Conservation (phyloP, 1,140 invertebrate species). For the Macrobrachium rosenbergii region DNA sequence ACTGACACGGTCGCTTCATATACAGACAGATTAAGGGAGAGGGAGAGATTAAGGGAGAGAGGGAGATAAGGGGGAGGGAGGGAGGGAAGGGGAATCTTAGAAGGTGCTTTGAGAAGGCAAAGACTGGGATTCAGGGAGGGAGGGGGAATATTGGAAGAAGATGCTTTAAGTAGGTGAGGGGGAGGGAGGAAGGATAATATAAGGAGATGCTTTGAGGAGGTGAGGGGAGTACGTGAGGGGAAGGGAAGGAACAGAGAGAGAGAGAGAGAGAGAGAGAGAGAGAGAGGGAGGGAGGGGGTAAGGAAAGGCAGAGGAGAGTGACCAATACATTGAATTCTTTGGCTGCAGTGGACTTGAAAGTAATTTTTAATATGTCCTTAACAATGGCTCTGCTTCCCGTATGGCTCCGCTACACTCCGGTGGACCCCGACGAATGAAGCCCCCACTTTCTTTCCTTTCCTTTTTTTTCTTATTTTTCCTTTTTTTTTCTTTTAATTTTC, state of each 20-base stretch:
- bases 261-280: constrained; percentile 35
- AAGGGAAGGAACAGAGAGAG: constrained; percentile 9
- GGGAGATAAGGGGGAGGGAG: not conserved
- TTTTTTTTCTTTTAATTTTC: no score
- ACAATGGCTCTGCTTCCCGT: no score
- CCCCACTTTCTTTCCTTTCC: no score
- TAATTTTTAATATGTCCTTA: no score
- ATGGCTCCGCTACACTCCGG: no score
- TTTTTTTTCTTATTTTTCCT: no score
- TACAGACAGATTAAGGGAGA: no score
- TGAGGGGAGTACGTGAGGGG: not conserved
- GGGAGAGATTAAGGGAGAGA: not conserved
- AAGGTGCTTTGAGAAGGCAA: constrained; percentile 13
- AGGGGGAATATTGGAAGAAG: not conserved
- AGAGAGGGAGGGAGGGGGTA: constrained; percentile 19
- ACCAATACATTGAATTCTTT: not conserved
- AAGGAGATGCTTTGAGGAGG: not conserved
- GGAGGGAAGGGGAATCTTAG: not conserved
- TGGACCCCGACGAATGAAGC: no score
- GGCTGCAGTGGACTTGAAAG: no score
- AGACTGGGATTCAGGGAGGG: not conserved
- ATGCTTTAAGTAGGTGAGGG: no score
- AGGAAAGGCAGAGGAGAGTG: not conserved
- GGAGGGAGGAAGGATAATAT: no score
- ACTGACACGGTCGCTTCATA: no score